Evolutionary conservation across 2,888 invertebrate genomes (phyloP), one percentile per base, ranked within the genome.

Genomic region (Chymomyza fuscimana): DNA sequence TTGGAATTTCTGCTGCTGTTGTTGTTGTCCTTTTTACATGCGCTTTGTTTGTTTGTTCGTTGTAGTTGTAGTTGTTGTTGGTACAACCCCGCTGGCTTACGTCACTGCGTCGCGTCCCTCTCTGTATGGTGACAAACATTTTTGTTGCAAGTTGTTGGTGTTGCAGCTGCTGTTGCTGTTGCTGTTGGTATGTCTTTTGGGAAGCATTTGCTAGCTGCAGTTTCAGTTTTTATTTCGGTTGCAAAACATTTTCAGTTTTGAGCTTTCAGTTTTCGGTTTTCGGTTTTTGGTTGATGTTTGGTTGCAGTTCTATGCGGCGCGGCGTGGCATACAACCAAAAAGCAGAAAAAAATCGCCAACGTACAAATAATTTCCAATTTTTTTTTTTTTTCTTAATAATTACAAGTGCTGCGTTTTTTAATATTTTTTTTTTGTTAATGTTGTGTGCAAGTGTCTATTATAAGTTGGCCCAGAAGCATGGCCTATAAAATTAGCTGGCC

Each of bases 251-350:
- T 80, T 82, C 52, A 66, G 66, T 64, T 69, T 63, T 70, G 56
- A 67, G 64, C 74, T 67, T 65, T 54, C 15, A 66, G 71, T 66
- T 73, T 78, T 52, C 72, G 63, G 32, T 64, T 72, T 65, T 65
- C 67, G 71, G 69, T 67, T 50, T 72, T 63, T 67, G 74, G 73
- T 52, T 58, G 58, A 58, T 58, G 58, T 68, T 66, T 61, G 67
- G 63, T 54, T 65, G 72, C 80, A 83, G 83, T 87, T 87, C 86
- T 80, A 87, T 79, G 79, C 79, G 81, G 77, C 80, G 86, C 86
- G 74, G 81, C 72, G 70, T 74, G 80, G 71, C 77, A 73, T 72
- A 70, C 78, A 81, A 78, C 82, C 73, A 75, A 80, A 82, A 40
- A 82, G 81, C 89, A 87, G 89, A 89, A 88, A 82, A 58, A 65